Evolutionary conservation across 2,888 invertebrate species (phyloP), one percentile per base, ranked within the genome.

Genomic region (Lasioglossum morio): DNA sequence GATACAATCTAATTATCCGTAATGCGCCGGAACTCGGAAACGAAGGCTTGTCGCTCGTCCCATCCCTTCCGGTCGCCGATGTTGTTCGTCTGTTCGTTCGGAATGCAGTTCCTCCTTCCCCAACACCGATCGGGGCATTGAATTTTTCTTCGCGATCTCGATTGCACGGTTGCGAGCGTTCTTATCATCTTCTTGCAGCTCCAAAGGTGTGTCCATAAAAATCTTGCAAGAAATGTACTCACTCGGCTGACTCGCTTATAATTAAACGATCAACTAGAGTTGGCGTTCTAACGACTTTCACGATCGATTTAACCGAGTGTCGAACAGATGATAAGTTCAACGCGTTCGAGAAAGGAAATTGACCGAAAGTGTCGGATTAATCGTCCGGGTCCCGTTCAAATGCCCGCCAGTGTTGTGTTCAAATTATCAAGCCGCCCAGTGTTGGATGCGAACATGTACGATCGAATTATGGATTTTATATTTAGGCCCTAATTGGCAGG

Each of bases 1-100:
- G 85, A 92, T 93, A 88, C 92, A 93, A 94, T 94, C 92, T 94
- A 94, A 94, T 94, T 94, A 94, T 91, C 92, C 89, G 92, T 93
- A 93, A 94, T 93, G 92, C 92, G 89, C 91, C 89, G 91, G 92
- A 92, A 92, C 91, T 92, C 92, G 92, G 92, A 93, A 93, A 92
- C 91, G 89, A 88, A 87, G 91, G 88, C 91, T 92, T 92, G 92
- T 91, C 90, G 90, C 83, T 83, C 85, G 84, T 86, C 89, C 88
- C 91, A 89, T 82, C 90, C 89, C 83, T 89, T 91, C 89, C 90
- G 89, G 89, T 89, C 78, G 87, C 82, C 87, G 85, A 88, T 89
- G 92, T 92, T 92, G 92, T 92, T 93, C 94, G 92, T 92, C 94
- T 92, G 93, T 92, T 93, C 92, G 92, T 90, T 89, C 87, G 87